phyloP scores from a whole-genome alignment of 2,888 invertebrate species.

The Brachyopa scutellaris region DNA sequence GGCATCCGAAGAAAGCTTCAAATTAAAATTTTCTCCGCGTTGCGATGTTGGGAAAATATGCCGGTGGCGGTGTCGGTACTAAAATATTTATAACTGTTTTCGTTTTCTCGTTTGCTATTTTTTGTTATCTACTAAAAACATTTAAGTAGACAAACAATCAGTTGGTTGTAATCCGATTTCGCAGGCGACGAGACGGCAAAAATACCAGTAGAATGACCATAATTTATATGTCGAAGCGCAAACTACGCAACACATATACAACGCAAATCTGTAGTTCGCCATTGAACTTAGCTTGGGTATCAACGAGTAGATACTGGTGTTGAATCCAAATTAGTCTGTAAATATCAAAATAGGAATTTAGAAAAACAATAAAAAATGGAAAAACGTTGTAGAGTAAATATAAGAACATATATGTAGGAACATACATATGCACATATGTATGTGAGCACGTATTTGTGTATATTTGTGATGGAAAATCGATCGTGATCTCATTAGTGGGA shows the following conservation, averaged over 20 bases:
- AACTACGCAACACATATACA: constrained; percentile 35
- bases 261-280: constrained; percentile 53
- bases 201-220: too few relatives aligned
- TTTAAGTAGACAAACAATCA: background rate
- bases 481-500: constrained; percentile 68
- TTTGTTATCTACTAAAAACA: constrained; percentile 44
- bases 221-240: constrained; percentile 46
- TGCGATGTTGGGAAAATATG: background rate
- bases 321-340: constrained; percentile 59
- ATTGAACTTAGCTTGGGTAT: constrained; percentile 62
- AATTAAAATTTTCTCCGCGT: constrained; percentile 66
- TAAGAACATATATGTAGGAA: background rate
- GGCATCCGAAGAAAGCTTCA: constrained; percentile 49
- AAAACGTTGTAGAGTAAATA: background rate
- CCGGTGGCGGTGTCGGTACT: constrained; percentile 10
- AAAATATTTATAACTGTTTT: constrained; percentile 61
- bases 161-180: background rate
- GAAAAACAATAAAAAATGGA: constrained; percentile 24
- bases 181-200: constrained; percentile 32
- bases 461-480: constrained; percentile 18
- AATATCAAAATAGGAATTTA: constrained; percentile 23
- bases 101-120: constrained; percentile 27
- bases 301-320: constrained; percentile 27
- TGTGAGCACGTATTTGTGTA: background rate
- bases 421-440: too few relatives aligned